Evolutionary conservation across 2,888 invertebrate genomes (phyloP).

Genomic region (Philereme vetulata): DNA sequence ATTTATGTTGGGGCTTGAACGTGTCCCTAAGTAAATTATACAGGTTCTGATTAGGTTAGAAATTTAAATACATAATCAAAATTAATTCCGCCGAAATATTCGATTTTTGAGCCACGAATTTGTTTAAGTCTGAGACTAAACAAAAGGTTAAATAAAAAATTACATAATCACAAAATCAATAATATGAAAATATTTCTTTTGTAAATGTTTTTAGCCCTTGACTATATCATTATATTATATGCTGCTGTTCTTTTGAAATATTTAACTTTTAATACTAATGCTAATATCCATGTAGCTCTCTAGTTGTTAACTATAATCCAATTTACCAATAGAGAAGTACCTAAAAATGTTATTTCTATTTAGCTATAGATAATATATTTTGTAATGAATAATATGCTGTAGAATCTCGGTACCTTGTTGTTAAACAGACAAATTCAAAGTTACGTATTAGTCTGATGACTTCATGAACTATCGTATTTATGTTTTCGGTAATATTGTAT

Average conservation of each 20-base stretch:
- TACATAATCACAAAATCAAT: conserved; percentile 18
- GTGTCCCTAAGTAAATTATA: conserved; percentile 79
- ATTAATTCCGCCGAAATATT: conserved; percentile 65
- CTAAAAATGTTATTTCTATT: conserved; percentile 59
- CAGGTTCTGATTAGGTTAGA: conserved; percentile 85
- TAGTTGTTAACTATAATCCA: conserved; percentile 45
- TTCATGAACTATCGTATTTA: conserved; percentile 46
- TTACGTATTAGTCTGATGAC: conserved; percentile 36
- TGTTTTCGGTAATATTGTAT: conserved; percentile 52
- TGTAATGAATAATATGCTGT: conserved; percentile 52
- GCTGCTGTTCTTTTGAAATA: conserved; percentile 6
- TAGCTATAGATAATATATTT: conserved; percentile 51
- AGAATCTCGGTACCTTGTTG: conserved; percentile 77
- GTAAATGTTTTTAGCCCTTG: conserved; percentile 36
- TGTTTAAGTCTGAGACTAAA: conserved; percentile 51
- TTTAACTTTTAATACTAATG: conserved; percentile 18
- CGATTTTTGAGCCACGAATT: conserved; percentile 65
- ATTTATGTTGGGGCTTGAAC: conserved; percentile 74
- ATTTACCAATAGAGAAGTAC: conserved; percentile 57
- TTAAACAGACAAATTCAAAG: conserved; percentile 45
- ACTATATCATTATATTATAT: conserved; percentile 21
- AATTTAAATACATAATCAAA: conserved; percentile 45
- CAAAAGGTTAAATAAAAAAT: conserved; percentile 39
- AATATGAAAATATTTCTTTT: conserved; percentile 23
- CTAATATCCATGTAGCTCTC: conserved; percentile 54